Conservation (phyloP, 1,140 invertebrate species). For the Trichogramma pretiosum region DNA sequence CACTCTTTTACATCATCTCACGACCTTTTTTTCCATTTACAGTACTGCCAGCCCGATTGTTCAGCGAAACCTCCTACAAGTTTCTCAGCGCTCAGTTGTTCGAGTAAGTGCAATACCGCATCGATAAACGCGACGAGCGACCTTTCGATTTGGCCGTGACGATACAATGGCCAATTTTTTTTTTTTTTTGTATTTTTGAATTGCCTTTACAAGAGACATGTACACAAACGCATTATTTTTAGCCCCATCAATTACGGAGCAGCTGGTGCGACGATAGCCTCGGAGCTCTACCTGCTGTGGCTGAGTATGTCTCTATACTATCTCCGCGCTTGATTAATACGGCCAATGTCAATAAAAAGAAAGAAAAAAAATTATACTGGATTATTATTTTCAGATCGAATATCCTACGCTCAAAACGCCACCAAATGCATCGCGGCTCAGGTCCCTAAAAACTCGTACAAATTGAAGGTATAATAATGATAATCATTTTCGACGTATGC, state of each 20-base stretch:
- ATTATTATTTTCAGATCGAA: neutral
- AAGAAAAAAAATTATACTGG: no score
- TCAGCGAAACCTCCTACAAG: constrained; percentile 10
- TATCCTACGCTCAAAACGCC: neutral
- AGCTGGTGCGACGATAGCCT: constrained; percentile 6
- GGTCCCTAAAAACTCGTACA: neutral
- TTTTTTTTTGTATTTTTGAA: no score
- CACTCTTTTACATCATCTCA: no score
- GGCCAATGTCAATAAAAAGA: no score
- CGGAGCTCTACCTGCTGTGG: constrained; percentile 4
- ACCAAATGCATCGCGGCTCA: constrained; percentile 2
- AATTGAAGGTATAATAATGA: neutral
- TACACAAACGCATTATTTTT: neutral
- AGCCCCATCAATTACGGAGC: constrained; percentile 16
- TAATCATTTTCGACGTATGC: neutral
- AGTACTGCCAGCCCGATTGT: constrained; percentile 8
- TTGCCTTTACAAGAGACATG: no score
- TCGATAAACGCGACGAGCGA: no score
- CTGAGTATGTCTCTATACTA: constrained; percentile 4
- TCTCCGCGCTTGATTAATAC: no score
- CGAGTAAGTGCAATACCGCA: constrained; percentile 6
- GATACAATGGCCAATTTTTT: no score
- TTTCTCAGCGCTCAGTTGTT: constrained; percentile 8
- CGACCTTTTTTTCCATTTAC: neutral
- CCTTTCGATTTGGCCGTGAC: no score